phyloP scores from a whole-genome alignment of 2,797 vertebrate genomes.

The Picus viridis region DNA sequence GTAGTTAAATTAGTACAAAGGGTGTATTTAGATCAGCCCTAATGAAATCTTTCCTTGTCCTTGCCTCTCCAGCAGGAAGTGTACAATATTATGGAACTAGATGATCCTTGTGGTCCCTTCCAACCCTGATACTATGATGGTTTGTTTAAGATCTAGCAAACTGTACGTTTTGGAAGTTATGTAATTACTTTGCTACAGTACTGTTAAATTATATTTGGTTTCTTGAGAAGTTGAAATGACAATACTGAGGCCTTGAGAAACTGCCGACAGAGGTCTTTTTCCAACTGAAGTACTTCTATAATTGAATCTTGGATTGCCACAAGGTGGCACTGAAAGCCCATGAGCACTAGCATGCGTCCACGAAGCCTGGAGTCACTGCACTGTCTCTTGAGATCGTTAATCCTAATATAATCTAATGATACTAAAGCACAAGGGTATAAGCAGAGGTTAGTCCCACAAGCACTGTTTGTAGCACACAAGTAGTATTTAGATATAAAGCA shows the following conservation, averaged over 20 bases:
- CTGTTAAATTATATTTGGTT: not conserved
- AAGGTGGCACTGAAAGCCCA: conserved; percentile 51
- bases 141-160: not conserved
- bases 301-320: not conserved
- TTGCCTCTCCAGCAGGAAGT: not conserved
- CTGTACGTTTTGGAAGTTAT: not conserved
- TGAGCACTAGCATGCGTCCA: accelerated
- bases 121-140: too few species aligned
- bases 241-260: not conserved
- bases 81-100: not conserved
- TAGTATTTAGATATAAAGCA: not conserved
- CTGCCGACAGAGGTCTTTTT: too few species aligned
- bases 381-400: not conserved
- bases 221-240: not conserved
- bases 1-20: not conserved
- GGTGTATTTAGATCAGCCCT: not conserved
- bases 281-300: too few species aligned
- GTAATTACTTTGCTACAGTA: not conserved
- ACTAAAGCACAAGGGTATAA: not conserved
- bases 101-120: too few species aligned
- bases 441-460: not conserved
- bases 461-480: not conserved
- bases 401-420: not conserved
- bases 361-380: not conserved
- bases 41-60: not conserved